Conservation (phyloP, 2,888 invertebrate species). For the Machimus rusticus region DNA sequence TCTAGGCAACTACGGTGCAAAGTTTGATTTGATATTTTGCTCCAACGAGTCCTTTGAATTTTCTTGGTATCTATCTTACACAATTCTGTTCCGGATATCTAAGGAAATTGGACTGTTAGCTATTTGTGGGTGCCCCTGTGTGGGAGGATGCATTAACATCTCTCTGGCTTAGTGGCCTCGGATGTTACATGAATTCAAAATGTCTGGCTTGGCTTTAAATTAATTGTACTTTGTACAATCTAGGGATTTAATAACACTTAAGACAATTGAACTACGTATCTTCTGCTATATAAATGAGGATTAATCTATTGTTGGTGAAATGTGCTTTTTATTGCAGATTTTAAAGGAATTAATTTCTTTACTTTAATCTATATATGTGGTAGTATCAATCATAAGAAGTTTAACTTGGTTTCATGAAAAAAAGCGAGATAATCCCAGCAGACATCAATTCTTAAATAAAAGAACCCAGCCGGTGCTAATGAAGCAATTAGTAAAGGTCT, state of each 20-base stretch:
- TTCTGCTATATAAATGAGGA: no score
- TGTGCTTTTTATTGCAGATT: no score
- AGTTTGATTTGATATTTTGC: not conserved
- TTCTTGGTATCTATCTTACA: not conserved
- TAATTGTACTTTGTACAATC: not conserved
- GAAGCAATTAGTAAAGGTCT: slow-evolving; percentile 2
- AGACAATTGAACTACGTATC: not conserved
- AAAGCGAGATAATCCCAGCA: not conserved
- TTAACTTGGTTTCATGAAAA: not conserved
- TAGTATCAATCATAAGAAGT: not conserved
- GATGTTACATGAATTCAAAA: not conserved
- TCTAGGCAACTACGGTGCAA: not conserved
- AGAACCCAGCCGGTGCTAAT: not conserved
- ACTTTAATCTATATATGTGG: not conserved
- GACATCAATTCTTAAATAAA: not conserved
- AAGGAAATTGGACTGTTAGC: not conserved
- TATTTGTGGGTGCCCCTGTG: not conserved
- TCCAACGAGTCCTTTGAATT: not conserved
- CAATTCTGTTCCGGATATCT: not conserved
- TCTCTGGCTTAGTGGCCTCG: not conserved
- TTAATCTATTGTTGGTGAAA: no score
- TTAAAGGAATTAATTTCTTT: not conserved
- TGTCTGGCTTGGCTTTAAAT: not conserved
- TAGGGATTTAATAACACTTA: not conserved
- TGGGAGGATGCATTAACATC: not conserved